Evolutionary conservation across 2,113 vertebrate genomes (phyloP), one percentile per base, ranked within the genome.

Genomic region (Campylorhamphus procurvoides): DNA sequence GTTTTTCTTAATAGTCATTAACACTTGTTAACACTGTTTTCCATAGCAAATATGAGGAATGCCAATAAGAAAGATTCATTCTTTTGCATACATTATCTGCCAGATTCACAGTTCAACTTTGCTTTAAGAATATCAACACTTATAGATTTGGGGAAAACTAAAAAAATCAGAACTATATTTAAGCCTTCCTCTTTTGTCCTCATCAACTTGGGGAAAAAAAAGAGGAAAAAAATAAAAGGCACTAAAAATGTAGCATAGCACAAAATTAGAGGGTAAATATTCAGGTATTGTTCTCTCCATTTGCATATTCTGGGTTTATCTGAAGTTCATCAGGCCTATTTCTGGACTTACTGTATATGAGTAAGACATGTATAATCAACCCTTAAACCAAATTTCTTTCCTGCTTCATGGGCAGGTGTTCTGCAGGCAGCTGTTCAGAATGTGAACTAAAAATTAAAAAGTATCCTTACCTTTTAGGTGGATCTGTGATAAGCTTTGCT

Each of bases 401-500:
- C 66, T 95, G 55, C 69, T 93, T 79, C 4, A 28, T 71, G 63
- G 79, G 84, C 71, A 86, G 47, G 84, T 93, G 68, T 93, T 97
- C 95, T 73, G 84, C 69, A 95, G 84, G 89, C 69, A 96, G 92
- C 84, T 92, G 63, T 84, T 93, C 92, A 90, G 93, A 81, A 87
- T 94, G 68, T 44, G 92, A 96, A 94, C 72, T 86, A 79, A 95
- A 93, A 91, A 94, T 91, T 89, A 71, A 91, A 94, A 92, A 89
- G 84, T 59, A 55, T 58, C 71, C 95, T 96, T 96, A 97, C 89
- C 94, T 97, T 97, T 95, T 96, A 93, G 95, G 90, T 94, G 84
- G 47, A 94, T 96, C 84, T 90, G 84, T 94, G 96, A 96, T 78
- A 97, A 97, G 95, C 90, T 96, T 95, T 12, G 1, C 89, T 91